phyloP scores from a whole-genome alignment of 2,797 vertebrate genomes.

The Erpetoichthys calabaricus region DNA sequence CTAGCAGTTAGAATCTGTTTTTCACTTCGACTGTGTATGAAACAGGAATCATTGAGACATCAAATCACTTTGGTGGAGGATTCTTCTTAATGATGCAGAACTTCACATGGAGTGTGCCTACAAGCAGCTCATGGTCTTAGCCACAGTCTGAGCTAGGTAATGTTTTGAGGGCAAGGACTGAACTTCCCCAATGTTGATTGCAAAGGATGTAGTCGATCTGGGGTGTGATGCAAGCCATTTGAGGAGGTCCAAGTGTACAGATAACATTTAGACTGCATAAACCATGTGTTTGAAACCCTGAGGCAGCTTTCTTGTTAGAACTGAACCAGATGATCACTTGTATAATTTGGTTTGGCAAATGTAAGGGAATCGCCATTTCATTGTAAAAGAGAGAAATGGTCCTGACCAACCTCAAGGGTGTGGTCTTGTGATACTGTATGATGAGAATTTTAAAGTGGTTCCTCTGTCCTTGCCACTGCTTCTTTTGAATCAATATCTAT shows the following conservation, averaged over 20 bases:
- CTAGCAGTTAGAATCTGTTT: slow-evolving; percentile 1
- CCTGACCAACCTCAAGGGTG: too few species aligned
- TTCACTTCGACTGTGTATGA: background rate
- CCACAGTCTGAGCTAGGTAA: slow-evolving; percentile 1
- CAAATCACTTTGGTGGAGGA: slow-evolving; percentile 2
- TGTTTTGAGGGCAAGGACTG: slow-evolving; percentile 3
- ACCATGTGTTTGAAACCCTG: background rate
- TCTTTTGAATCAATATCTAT: too few species aligned
- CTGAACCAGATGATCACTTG: background rate
- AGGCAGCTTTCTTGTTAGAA: background rate
- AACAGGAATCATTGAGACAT: slow-evolving; percentile 2
- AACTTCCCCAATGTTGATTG: background rate
- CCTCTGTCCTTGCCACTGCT: too few species aligned
- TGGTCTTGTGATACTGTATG: too few species aligned
- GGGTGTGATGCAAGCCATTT: background rate
- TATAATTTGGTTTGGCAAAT: background rate
- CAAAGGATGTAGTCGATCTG: slow-evolving; percentile 4
- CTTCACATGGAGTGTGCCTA: slow-evolving; percentile 1
- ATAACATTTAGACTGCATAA: background rate
- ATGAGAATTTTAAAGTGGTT: too few species aligned
- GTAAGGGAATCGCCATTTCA: too few species aligned
- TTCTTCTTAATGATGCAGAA: slow-evolving; percentile 4
- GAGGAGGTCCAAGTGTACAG: background rate
- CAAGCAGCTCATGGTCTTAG: slow-evolving; percentile 1
- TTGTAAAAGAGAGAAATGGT: too few species aligned